A percentile compares a stretch with the other conserved stretches of the same genome.
phyloP scores from a whole-genome alignment of 2,888 invertebrate species.

The Molorchus minor region DNA sequence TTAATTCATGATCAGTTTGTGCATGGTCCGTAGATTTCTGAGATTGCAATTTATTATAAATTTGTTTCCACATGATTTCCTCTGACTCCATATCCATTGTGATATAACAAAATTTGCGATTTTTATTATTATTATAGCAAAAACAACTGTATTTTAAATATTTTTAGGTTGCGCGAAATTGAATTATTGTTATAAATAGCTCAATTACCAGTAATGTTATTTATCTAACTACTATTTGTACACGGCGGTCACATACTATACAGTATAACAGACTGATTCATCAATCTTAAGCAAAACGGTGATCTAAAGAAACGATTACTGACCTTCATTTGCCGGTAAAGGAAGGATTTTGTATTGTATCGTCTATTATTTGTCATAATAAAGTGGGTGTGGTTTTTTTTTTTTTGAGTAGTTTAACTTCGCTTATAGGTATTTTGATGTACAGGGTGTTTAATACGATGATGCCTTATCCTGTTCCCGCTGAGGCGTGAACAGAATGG shows the following conservation, averaged over 20 bases:
- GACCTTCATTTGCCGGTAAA: constrained; percentile 26
- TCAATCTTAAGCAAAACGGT: constrained; percentile 16
- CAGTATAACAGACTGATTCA: constrained; percentile 28
- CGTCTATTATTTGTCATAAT: not conserved
- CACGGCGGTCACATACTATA: too few species aligned
- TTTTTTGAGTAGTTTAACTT: too few species aligned
- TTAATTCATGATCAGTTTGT: constrained; percentile 73
- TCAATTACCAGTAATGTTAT: not conserved
- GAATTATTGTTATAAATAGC: too few species aligned
- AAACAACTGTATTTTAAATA: too few species aligned
- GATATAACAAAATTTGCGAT: too few species aligned
- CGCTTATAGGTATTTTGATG: too few species aligned
- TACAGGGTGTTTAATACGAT: too few species aligned
- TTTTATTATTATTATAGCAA: too few species aligned
- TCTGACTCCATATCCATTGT: constrained; percentile 67
- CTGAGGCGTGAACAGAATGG: too few species aligned
- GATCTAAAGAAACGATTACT: constrained; percentile 25
- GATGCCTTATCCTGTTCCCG: too few species aligned
- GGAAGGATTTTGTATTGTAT: constrained; percentile 14
- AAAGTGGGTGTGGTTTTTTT: too few species aligned
- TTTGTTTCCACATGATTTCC: constrained; percentile 81
- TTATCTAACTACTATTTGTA: not conserved
- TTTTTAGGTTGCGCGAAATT: too few species aligned
- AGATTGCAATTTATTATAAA: constrained; percentile 74
- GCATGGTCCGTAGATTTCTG: constrained; percentile 67